Evolutionary conservation across 2,888 invertebrate species (phyloP), one percentile per base, ranked within the genome.

Genomic region (Hemaris fuciformis): DNA sequence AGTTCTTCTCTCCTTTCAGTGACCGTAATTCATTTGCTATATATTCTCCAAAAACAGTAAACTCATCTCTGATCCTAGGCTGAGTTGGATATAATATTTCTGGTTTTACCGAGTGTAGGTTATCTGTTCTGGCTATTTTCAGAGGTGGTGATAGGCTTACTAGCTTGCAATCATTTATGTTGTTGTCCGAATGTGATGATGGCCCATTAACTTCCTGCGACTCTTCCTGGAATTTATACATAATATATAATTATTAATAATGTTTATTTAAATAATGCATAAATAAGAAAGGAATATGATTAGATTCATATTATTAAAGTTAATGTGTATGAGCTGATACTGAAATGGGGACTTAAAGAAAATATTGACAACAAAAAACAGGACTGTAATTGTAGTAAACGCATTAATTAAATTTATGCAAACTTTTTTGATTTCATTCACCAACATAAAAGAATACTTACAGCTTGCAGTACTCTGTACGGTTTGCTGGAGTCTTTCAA

Each of bases 21-120:
- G 93, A 93, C 5, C 94, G 83, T 68, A 94, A 81, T 74, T 94
- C 94, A 72, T 94, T 94, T 1, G 94, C 94, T 60, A 94, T 84
- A 66, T 94, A 94, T 80, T 94, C 94, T 6, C 94, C 94, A 59
- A 94, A 94, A 0, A 94, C 93, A 8, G 93, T 79, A 71, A 93
- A 94, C 64, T 94, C 94, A 72, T 94, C 94, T 64, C 94, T 84
- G 41, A 67, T 75, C 64, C 67, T 71, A 1, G 76, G 65, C 57
- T 73, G 34, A 6, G 76, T 43, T 1, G 81, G 71, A 53, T 79
- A 83, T 0, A 71, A 59, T 56, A 75, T 45, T 57, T 89, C 89
- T 8, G 83, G 66, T 71, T 88, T 86, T 2, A 76, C 69, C 13
- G 77, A 66, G 22, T 76, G 75, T 2, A 74, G 59, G 13, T 74